Percentiles rank a stretch among this genome's conserved stretches.
phyloP scores from a whole-genome alignment of 2,888 invertebrate genomes.

The Sisyra terminalis region DNA sequence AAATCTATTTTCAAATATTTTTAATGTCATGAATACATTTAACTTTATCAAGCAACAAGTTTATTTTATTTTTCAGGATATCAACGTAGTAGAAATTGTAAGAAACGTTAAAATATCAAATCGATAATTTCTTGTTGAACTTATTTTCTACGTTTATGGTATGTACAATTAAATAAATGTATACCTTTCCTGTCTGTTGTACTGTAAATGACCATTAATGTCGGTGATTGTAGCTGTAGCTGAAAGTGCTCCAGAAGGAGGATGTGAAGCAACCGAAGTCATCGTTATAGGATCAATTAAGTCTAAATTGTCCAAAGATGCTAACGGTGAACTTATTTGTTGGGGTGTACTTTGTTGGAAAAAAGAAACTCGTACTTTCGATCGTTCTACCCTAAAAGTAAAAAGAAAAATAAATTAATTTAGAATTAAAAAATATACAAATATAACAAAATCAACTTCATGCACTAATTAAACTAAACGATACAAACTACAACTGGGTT shows the following conservation, averaged over 20 bases:
- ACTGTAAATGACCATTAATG: slow-evolving; percentile 29
- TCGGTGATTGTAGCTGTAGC: slow-evolving; percentile 20
- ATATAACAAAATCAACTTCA: too few relatives aligned
- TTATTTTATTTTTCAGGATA: too few relatives aligned
- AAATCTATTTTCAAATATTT: too few relatives aligned
- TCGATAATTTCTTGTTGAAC: too few relatives aligned
- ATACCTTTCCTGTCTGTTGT: slow-evolving; percentile 54
- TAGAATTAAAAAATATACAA: too few relatives aligned
- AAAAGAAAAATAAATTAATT: slow-evolving; percentile 13
- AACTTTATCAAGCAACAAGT: too few relatives aligned
- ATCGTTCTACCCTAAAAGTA: slow-evolving; percentile 52
- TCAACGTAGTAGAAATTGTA: too few relatives aligned
- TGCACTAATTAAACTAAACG: too few relatives aligned
- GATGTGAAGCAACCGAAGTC: background rate
- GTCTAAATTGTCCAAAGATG: slow-evolving; percentile 20
- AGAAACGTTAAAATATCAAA: too few relatives aligned
- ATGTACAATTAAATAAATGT: slow-evolving; percentile 6
- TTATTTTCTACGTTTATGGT: background rate
- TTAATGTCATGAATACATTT: too few relatives aligned
- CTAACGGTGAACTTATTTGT: slow-evolving; percentile 41
- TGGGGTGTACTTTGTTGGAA: slow-evolving; percentile 69
- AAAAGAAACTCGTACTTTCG: slow-evolving; percentile 68
- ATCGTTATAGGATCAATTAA: slow-evolving; percentile 15
- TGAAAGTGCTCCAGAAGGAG: slow-evolving; percentile 7
- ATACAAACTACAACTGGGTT: too few relatives aligned